A percentile compares a stretch with the other conserved stretches of the same genome.
Conservation (phyloP, 2,113 vertebrate species). For the Sturnira hondurensis region DNA sequence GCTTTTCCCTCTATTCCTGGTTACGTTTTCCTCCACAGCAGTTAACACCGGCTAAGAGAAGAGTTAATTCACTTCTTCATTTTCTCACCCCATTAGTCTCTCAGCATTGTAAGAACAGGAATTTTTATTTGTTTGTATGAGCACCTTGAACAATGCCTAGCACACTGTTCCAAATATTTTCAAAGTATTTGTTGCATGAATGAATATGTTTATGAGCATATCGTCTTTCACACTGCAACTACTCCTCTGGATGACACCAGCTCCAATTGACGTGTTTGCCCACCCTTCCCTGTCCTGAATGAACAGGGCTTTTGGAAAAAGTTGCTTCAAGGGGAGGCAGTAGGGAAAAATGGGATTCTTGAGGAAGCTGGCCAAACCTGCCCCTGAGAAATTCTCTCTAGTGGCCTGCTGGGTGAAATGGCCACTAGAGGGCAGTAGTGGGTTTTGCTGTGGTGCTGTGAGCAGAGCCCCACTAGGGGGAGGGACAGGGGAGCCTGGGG, state of each 20-base stretch:
- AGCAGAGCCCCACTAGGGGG: no score
- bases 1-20: background rate
- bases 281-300: background rate
- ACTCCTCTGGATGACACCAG: background rate
- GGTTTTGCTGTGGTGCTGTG: background rate
- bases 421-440: background rate
- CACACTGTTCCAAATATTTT: background rate
- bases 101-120: background rate
- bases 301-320: background rate
- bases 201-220: background rate
- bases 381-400: background rate
- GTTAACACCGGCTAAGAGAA: background rate
- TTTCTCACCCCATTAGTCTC: background rate
- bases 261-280: background rate
- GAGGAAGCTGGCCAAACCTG: background rate
- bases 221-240: background rate
- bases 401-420: background rate
- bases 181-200: background rate
- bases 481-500: rapidly evolving
- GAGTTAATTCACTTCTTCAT: background rate
- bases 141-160: background rate
- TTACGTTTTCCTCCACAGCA: background rate
- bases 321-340: background rate
- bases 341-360: background rate
- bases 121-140: background rate